Percentiles rank a stretch among this genome's conserved stretches.
Evolutionary conservation across 2,113 vertebrate species (phyloP).

Genomic region (Brienomyrus longianalis): DNA sequence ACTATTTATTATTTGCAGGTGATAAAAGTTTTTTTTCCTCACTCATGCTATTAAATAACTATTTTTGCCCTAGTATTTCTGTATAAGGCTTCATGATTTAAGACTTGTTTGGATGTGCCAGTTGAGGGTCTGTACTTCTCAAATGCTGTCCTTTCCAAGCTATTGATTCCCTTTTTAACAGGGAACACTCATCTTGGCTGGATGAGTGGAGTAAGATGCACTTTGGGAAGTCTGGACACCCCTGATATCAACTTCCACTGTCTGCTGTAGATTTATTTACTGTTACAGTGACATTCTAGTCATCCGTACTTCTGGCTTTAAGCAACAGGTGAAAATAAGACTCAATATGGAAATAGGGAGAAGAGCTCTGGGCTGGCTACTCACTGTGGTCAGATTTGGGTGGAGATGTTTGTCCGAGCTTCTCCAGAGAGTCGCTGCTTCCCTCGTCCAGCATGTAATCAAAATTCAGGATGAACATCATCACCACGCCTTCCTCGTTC

Average conservation of each 20-base stretch:
- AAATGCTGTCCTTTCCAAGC: background rate
- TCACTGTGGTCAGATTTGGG: constrained; percentile 83
- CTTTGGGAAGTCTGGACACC: background rate
- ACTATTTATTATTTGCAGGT: background rate
- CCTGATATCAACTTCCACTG: background rate
- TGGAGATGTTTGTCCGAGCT: constrained; percentile 75
- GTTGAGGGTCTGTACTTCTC: background rate
- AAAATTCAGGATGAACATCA: constrained; percentile 99
- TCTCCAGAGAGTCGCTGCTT: constrained; percentile 74
- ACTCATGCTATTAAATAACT: background rate
- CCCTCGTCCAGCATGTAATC: constrained; percentile 81
- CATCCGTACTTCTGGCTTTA: background rate
- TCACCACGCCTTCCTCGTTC: constrained; percentile 93
- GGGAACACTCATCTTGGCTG: background rate
- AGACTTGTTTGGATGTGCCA: background rate
- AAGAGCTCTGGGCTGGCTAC: constrained; percentile 35
- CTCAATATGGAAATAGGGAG: background rate
- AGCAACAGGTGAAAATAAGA: background rate
- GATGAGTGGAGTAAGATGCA: background rate
- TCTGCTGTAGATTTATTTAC: background rate
- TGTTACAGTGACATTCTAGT: background rate
- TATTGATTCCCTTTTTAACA: background rate
- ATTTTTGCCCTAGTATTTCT: background rate
- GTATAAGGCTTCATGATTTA: background rate
- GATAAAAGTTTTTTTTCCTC: background rate